Conservation (phyloP, 2,113 vertebrate species). For the Calonectris borealis region DNA sequence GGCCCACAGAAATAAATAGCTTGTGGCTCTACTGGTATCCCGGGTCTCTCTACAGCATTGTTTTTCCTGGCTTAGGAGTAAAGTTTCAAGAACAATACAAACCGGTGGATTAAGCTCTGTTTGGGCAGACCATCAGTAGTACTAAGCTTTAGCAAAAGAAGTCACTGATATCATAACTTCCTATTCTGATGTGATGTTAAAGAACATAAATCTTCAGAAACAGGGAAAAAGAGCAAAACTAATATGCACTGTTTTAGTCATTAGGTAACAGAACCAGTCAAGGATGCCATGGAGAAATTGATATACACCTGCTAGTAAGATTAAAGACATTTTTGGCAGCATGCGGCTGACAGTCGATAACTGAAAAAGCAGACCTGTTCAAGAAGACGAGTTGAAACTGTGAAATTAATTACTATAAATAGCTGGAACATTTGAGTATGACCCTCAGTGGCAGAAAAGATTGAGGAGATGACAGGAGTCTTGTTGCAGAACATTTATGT, state of each 20-base stretch:
- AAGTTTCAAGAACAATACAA: slow-evolving; percentile 27
- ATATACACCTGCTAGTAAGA: neutral
- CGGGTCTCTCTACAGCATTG: neutral
- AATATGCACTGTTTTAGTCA: neutral
- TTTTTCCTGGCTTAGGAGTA: slow-evolving; percentile 14
- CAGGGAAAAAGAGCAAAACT: neutral
- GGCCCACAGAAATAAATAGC: slow-evolving; percentile 37
- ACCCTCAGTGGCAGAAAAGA: slow-evolving; percentile 8
- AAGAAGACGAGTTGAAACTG: neutral
- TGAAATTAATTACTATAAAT: slow-evolving; percentile 54
- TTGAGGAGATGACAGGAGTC: slow-evolving; percentile 2
- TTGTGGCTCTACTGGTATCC: neutral
- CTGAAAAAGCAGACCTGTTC: slow-evolving; percentile 21
- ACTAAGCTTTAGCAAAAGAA: neutral
- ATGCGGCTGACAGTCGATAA: neutral
- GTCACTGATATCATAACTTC: neutral
- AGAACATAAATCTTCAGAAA: neutral
- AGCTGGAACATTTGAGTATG: slow-evolving; percentile 9
- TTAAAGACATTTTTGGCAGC: neutral
- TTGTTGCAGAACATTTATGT: neutral
- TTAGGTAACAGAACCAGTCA: neutral
- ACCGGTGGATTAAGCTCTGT: neutral
- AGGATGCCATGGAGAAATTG: neutral
- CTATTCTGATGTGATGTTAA: neutral
- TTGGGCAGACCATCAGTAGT: neutral